phyloP scores from a whole-genome alignment of 2,888 invertebrate species.

The Caenorhabditis zanzibari region DNA sequence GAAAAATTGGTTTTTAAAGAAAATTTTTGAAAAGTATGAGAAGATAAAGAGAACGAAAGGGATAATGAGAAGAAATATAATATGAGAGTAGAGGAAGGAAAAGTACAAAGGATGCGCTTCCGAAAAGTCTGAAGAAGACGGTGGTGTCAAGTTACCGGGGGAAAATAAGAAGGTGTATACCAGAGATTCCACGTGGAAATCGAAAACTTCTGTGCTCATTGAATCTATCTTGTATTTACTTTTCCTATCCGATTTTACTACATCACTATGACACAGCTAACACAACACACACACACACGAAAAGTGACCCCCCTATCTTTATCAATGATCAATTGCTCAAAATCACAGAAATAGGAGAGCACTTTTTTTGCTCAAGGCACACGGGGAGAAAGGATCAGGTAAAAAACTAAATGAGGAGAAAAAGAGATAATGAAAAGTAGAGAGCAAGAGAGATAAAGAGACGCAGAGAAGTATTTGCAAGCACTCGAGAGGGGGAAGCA shows the following conservation, averaged over 20 bases:
- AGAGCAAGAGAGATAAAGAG: conserved; percentile 5
- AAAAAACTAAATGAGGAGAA: conserved; percentile 1
- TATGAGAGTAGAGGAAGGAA: conserved; percentile 24
- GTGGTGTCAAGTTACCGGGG: conserved; percentile 49
- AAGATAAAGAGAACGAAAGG: conserved; percentile 2
- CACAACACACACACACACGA: not conserved
- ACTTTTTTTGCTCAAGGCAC: not conserved
- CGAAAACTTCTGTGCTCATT: conserved; percentile 1
- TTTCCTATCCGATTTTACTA: not conserved
- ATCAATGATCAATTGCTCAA: conserved; percentile 8
- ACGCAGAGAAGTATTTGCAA: conserved; percentile 11
- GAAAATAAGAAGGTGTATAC: no score
- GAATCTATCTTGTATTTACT: not conserved
- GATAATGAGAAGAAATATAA: conserved; percentile 27
- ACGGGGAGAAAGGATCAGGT: not conserved
- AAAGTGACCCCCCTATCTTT: conserved; percentile 5
- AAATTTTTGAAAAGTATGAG: not conserved
- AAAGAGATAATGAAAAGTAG: not conserved
- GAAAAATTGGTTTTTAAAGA: conserved; percentile 4
- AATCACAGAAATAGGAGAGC: conserved; percentile 15
- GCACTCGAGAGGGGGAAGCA: not conserved
- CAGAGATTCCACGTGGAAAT: not conserved
- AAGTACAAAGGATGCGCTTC: conserved; percentile 57
- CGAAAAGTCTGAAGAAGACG: no score
- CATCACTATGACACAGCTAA: conserved; percentile 3